phyloP scores from a whole-genome alignment of 1,140 invertebrate species.

The Drosophila pseudoobscura region DNA sequence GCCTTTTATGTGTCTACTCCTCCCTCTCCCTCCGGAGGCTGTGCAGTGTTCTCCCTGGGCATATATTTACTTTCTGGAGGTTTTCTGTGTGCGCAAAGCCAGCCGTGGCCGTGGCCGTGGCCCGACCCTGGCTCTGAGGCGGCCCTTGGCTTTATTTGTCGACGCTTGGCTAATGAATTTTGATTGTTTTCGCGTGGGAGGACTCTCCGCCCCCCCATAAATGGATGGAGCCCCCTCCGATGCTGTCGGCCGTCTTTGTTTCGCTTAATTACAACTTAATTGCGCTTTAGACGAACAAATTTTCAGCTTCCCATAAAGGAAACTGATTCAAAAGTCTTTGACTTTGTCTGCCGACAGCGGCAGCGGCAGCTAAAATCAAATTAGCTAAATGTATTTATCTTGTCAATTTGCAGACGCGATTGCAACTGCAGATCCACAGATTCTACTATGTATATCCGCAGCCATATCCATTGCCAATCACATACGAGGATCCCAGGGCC shows the following conservation, averaged over 20 bases:
- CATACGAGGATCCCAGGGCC: constrained; percentile 37
- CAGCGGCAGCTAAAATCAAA: constrained; percentile 60
- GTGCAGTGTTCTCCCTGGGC: constrained; percentile 14
- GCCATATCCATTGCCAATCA: constrained; percentile 62
- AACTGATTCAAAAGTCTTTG: constrained; percentile 8
- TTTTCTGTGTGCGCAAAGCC: background rate
- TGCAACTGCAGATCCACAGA: constrained; percentile 38
- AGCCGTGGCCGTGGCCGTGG: constrained; percentile 8
- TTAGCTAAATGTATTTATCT: constrained; percentile 82
- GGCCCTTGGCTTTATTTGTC: constrained; percentile 75
- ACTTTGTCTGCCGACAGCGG: background rate
- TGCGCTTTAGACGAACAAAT: constrained; percentile 77
- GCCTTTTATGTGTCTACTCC: constrained; percentile 64
- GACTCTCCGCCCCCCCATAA: constrained; percentile 25
- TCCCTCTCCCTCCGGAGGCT: background rate
- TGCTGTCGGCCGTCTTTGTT: constrained; percentile 56
- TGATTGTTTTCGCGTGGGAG: constrained; percentile 70
- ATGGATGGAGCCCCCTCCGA: constrained; percentile 14
- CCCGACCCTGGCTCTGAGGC: constrained; percentile 14
- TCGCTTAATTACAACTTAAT: constrained; percentile 78
- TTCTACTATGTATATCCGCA: background rate
- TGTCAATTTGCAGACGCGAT: constrained; percentile 77
- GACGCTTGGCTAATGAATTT: constrained; percentile 75
- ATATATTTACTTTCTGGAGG: constrained; percentile 65
- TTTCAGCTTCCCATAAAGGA: constrained; percentile 57